These are phyloP conservation scores for Psilopogon haemacephalus DNA, from an alignment of 2,113 vertebrate genomes.

Conservation along the genomic window DNA sequence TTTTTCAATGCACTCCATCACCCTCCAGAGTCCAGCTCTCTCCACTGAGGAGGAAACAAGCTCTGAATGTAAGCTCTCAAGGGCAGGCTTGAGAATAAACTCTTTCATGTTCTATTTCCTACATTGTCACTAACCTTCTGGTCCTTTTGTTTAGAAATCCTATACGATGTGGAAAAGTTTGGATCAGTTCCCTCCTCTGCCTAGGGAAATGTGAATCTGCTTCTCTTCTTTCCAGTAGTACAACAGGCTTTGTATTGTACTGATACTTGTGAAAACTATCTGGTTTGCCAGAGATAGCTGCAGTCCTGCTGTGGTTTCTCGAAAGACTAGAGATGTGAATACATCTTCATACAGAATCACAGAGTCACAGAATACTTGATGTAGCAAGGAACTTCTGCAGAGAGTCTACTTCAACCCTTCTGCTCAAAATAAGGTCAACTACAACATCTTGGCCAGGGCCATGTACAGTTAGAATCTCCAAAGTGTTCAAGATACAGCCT, in stretches of 20 bases:
- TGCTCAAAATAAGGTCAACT: too few relatives aligned
- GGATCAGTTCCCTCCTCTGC: neutral
- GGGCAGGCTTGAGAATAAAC: neutral
- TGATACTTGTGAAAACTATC: neutral
- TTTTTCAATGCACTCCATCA: neutral
- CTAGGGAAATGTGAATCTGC: neutral
- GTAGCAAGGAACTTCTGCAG: too few relatives aligned
- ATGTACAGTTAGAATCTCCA: neutral
- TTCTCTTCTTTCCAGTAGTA: neutral
- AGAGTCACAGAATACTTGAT: neutral
- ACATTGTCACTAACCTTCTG: neutral
- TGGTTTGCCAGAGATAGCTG: neutral
- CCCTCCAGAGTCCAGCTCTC: neutral
- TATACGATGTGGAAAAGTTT: neutral
- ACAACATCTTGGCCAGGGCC: too few relatives aligned
- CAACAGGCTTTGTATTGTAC: neutral
- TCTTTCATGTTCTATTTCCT: neutral
- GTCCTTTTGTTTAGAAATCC: neutral
- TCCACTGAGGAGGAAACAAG: neutral
- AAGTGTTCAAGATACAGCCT: neutral
- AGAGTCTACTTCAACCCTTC: too few relatives aligned
- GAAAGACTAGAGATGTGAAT: neutral
- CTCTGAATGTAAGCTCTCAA: neutral
- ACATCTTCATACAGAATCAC: neutral
- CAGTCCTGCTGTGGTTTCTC: neutral